Evolutionary conservation across 2,888 invertebrate genomes (phyloP).

Genomic region (Andrena bucephala): DNA sequence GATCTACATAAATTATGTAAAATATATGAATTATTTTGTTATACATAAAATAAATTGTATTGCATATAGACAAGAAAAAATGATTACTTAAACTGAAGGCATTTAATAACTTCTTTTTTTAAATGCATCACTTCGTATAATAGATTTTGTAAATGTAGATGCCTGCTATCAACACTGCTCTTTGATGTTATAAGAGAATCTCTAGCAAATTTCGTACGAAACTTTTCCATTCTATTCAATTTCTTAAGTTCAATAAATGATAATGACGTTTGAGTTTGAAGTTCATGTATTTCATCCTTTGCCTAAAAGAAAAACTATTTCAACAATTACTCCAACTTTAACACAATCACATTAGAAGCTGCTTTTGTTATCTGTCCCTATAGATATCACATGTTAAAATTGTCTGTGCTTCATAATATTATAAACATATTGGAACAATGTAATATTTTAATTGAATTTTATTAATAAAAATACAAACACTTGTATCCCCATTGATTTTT

Average conservation of each 20-base stretch:
- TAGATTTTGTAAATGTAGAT: slow-evolving; percentile 96
- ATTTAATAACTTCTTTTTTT: slow-evolving; percentile 97
- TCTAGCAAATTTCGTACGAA: slow-evolving; percentile 92
- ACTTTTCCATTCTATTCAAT: slow-evolving; percentile 95
- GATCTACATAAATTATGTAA: slow-evolving; percentile 86
- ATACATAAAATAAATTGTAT: neutral
- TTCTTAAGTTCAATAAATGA: slow-evolving; percentile 94
- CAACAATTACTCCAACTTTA: slow-evolving; percentile 27
- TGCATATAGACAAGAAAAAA: neutral
- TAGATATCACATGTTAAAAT: too few relatives aligned
- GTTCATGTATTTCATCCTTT: slow-evolving; percentile 88
- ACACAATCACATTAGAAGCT: neutral
- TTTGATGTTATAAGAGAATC: slow-evolving; percentile 94
- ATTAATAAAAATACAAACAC: slow-evolving; percentile 83
- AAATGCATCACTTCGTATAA: slow-evolving; percentile 97
- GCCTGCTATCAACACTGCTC: slow-evolving; percentile 94
- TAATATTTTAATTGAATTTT: slow-evolving; percentile 15
- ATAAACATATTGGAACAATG: too few relatives aligned
- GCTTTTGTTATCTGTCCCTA: too few relatives aligned
- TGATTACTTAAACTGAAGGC: slow-evolving; percentile 94
- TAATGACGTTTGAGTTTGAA: slow-evolving; percentile 91
- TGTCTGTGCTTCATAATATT: too few relatives aligned
- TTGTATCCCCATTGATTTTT: slow-evolving; percentile 87
- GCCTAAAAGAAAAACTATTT: slow-evolving; percentile 84
- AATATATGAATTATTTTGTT: neutral